A percentile compares a stretch with the other conserved stretches of the same genome.
These are phyloP conservation scores for Gymnoscopelus microlampas DNA, from an alignment of 2,797 vertebrate genomes.

Conservation along the genomic window DNA sequence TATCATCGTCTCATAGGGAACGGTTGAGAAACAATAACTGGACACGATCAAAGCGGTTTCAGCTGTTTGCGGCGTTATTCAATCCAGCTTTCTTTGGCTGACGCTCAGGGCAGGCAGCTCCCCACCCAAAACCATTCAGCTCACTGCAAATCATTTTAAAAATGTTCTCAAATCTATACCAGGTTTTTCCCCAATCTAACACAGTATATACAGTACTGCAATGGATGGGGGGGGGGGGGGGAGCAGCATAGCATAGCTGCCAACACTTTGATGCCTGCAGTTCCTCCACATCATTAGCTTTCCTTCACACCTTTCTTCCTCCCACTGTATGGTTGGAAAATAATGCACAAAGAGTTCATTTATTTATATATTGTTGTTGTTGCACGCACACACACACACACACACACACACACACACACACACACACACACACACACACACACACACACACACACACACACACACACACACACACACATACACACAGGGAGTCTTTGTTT, in stretches of 20 bases:
- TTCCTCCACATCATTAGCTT: conserved; percentile 32
- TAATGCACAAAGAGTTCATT: conserved; percentile 18
- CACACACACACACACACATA: no score
- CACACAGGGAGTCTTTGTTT: no score
- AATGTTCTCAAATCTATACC: conserved; percentile 17
- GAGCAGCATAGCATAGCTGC: not conserved
- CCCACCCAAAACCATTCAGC: not conserved
- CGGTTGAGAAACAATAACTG: no score
- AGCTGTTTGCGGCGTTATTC: conserved; percentile 5
- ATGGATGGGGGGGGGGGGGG: conserved; percentile 3
- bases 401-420: no score
- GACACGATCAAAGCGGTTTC: no score
- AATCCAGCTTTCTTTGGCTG: conserved; percentile 5
- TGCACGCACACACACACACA: no score
- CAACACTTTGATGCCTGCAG: conserved; percentile 18
- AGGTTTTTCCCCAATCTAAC: conserved; percentile 13
- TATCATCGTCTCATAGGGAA: no score
- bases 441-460: no score
- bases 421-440: no score
- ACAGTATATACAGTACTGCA: conserved; percentile 1
- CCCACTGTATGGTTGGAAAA: conserved; percentile 20
- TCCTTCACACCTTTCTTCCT: conserved; percentile 7
- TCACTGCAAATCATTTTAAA: conserved; percentile 16
- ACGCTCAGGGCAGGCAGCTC: not conserved
- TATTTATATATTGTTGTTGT: conserved; percentile 21